phyloP scores from a whole-genome alignment of 1,140 invertebrate genomes.

The Eurosta solidaginis region DNA sequence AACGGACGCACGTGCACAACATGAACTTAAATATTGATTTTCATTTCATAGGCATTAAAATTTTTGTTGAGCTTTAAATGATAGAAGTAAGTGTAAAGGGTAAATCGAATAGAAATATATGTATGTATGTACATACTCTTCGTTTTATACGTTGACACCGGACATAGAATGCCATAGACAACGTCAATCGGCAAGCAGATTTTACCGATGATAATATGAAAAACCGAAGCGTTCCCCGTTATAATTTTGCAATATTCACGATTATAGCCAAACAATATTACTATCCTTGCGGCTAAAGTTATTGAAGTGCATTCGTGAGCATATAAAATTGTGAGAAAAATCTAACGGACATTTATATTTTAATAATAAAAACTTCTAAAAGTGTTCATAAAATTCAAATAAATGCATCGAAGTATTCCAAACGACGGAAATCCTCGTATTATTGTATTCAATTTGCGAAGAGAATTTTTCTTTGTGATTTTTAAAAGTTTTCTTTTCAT shows the following conservation, averaged over 20 bases:
- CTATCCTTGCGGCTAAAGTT: neutral
- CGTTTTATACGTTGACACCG: neutral
- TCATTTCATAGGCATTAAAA: conserved; percentile 12
- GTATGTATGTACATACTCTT: neutral
- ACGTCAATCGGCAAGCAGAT: conserved; percentile 4
- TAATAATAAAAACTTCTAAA: neutral
- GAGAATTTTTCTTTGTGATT: too few relatives aligned
- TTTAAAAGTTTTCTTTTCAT: too few relatives aligned
- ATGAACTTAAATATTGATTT: conserved; percentile 18
- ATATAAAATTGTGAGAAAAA: neutral
- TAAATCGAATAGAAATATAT: neutral
- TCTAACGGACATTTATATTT: neutral
- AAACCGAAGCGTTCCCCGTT: neutral
- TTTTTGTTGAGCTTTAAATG: neutral
- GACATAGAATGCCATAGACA: neutral
- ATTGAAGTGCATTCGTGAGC: neutral
- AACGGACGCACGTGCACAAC: neutral
- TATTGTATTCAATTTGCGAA: too few relatives aligned
- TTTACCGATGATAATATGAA: conserved; percentile 9
- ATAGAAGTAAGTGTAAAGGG: neutral
- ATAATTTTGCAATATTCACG: conserved; percentile 14
- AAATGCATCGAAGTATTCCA: too few relatives aligned
- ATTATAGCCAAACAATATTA: too few relatives aligned
- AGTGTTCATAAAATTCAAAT: too few relatives aligned
- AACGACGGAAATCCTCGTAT: too few relatives aligned